Evolutionary conservation across 2,113 vertebrate genomes (phyloP).

Genomic region (Ochotona princeps): DNA sequence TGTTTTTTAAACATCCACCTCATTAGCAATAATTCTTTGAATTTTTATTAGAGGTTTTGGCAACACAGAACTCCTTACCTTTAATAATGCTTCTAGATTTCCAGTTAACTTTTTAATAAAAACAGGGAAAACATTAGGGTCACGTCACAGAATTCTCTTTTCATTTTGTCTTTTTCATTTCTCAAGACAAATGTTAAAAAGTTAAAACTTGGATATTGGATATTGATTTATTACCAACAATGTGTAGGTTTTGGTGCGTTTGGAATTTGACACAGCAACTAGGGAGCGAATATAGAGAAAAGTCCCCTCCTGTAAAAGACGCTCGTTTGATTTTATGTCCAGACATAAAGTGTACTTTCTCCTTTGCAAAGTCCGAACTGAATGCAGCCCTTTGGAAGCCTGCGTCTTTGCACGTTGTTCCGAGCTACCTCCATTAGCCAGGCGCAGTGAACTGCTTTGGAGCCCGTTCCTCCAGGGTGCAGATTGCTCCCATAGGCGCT

Average conservation of each 20-base stretch:
- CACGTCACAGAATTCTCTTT: slow-evolving; percentile 30
- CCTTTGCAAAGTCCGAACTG: background rate
- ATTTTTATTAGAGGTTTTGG: slow-evolving; percentile 57
- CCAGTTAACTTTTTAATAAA: slow-evolving; percentile 59
- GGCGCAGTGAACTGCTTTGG: background rate
- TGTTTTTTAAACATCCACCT: slow-evolving; percentile 52
- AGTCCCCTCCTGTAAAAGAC: background rate
- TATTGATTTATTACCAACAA: background rate
- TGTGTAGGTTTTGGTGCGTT: background rate
- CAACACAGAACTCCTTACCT: background rate
- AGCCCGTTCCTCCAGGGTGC: background rate
- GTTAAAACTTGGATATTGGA: background rate
- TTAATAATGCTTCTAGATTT: slow-evolving; percentile 52
- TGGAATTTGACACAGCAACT: slow-evolving; percentile 14
- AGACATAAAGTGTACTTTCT: slow-evolving; percentile 26
- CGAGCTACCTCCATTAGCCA: slow-evolving; percentile 50
- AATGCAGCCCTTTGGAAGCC: slow-evolving; percentile 29
- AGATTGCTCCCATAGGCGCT: background rate
- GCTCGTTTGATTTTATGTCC: background rate
- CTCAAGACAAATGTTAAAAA: slow-evolving; percentile 24
- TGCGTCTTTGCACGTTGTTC: background rate
- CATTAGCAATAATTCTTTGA: slow-evolving; percentile 57
- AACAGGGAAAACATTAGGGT: slow-evolving; percentile 30
- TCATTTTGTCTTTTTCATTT: slow-evolving; percentile 33
- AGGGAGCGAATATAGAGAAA: background rate